phyloP scores from a whole-genome alignment of 2,888 invertebrate species.

The Syritta pipiens region DNA sequence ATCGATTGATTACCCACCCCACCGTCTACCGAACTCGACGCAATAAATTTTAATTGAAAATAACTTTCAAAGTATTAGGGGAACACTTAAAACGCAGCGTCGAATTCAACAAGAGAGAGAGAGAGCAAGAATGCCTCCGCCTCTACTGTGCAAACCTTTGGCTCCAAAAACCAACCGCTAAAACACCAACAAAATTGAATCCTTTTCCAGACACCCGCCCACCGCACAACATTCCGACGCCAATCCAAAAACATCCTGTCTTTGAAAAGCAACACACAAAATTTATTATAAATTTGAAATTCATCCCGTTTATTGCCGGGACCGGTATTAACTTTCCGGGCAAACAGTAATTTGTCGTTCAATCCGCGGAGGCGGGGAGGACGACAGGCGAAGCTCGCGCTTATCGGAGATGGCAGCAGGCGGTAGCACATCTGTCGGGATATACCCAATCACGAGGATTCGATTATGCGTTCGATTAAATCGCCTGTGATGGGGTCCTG shows the following conservation, averaged over 20 bases:
- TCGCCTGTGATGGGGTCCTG: conserved; percentile 15
- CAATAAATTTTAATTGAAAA: conserved; percentile 36
- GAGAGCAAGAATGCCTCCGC: not conserved
- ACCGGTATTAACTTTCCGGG: conserved; percentile 58
- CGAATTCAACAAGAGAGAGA: too few species aligned
- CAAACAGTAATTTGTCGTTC: conserved; percentile 62
- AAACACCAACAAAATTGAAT: not conserved
- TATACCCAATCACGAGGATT: conserved; percentile 46
- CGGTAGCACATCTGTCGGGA: conserved; percentile 31
- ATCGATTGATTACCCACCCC: not conserved
- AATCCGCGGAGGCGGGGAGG: conserved; percentile 2
- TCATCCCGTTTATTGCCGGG: conserved; percentile 35
- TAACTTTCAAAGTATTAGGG: conserved; percentile 27
- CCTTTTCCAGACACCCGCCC: not conserved
- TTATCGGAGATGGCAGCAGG: conserved; percentile 9
- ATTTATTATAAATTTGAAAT: conserved; percentile 54
- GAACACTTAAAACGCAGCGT: not conserved
- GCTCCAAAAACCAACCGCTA: not conserved
- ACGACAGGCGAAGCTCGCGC: not conserved
- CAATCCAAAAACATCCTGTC: not conserved
- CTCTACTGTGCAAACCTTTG: not conserved
- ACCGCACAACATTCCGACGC: not conserved
- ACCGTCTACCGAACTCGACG: not conserved
- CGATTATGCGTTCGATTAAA: conserved; percentile 57
- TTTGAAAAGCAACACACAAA: conserved; percentile 36